These are phyloP conservation scores for Stomatorhinus ivindoensis DNA, from an alignment of 2,113 vertebrate genomes.

Conservation along the genomic window DNA sequence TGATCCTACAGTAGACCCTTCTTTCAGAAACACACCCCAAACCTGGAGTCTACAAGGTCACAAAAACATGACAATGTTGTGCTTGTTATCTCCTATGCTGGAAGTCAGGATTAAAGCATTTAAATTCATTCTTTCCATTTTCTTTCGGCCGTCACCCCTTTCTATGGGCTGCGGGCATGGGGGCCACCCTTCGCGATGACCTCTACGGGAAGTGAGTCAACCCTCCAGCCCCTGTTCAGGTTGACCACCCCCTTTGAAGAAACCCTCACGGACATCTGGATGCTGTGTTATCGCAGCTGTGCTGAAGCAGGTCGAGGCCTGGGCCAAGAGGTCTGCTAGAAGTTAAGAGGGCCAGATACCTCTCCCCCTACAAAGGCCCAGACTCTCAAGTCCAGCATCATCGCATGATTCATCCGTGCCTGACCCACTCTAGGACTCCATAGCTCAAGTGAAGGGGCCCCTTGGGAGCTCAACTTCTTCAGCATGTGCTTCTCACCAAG, in stretches of 20 bases:
- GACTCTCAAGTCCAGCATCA: constrained; percentile 33
- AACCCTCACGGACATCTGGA: constrained; percentile 41
- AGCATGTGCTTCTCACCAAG: neutral
- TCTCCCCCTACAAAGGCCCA: constrained; percentile 36
- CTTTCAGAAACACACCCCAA: neutral
- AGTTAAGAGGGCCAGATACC: constrained; percentile 44
- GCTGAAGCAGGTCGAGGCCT: constrained; percentile 36
- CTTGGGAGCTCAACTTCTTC: constrained; percentile 10
- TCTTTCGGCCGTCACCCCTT: neutral
- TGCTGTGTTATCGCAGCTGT: constrained; percentile 45
- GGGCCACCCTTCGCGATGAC: neutral
- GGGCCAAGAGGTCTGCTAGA: constrained; percentile 38
- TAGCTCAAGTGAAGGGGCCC: constrained; percentile 9
- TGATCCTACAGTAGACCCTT: neutral
- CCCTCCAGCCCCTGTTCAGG: neutral
- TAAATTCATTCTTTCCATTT: neutral
- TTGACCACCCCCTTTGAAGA: neutral
- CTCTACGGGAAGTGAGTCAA: neutral
- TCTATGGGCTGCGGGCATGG: neutral
- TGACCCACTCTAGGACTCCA: constrained; percentile 17
- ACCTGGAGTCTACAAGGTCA: neutral
- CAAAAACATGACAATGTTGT: neutral
- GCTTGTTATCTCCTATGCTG: neutral
- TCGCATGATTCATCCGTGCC: constrained; percentile 15
- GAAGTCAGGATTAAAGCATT: neutral